Base-by-base conservation (phyloP, 2,113 vertebrate species). In the Kryptolebias marmoratus region DNA sequence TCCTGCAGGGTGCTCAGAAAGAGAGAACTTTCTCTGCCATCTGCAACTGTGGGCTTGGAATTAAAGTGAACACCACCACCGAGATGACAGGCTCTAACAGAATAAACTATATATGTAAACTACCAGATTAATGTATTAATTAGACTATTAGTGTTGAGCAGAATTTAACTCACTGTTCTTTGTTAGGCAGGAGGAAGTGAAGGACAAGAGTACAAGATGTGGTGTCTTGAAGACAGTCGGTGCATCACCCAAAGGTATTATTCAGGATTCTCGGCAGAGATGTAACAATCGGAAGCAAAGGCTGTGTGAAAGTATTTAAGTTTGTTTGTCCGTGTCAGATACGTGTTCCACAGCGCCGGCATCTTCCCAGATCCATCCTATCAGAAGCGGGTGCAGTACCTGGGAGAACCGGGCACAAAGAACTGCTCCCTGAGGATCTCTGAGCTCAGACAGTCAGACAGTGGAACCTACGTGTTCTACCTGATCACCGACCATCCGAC, bases 361-460 rank as follows among this genome's bases (percentile, higher is more conserved):
- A 88, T 93, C 62, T 85, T 90, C 53, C 88, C 49, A 4, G 81
- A 93, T 27, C 89, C 82, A 1, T 78, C 77, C 14, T 93, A 87
- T 81, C 66, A 63, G 66, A 75, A 79, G 69, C 81, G 92, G 52
- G 87, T 92, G 71, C 30, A 80, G 78, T 93, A 89, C 77, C 79
- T 94, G 49, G 87, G 92, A 44, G 54, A 73, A 14, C 70, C 64
- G 3, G 88, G 89, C 36, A 80, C 67, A 44, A 90, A 88, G 49
- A 88, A 91, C 88, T 94, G 93, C 36, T 88, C 93, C 16, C 78
- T 94, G 59, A 83, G 45, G 70, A 93, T 94, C 66, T 86, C 83
- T 7, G 58, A 89, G 16, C 56, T 94, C 62, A 88, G 50, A n/a
- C n/a, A 11, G 58, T 89, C 87, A 0, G 93, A 94, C 83, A 93